These are phyloP conservation scores for Erebia palarica DNA, from an alignment of 2,888 invertebrate species.

Conservation along the genomic window DNA sequence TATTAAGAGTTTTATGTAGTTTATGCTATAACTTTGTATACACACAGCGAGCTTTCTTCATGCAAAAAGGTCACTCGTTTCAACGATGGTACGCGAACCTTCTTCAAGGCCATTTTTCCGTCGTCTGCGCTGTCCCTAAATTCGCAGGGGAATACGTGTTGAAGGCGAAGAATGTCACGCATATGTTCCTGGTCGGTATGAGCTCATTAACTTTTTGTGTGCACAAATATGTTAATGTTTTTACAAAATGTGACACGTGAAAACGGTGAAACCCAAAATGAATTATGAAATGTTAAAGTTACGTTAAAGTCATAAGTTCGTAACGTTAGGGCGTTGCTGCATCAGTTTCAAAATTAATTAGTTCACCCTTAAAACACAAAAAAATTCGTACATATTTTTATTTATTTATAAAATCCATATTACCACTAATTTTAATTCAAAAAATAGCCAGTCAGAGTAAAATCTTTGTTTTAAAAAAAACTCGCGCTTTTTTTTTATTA, in stretches of 20 bases:
- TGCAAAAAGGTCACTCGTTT: no score
- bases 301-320: not conserved
- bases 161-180: constrained; percentile 73
- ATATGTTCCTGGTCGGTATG: constrained; percentile 67
- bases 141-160: constrained; percentile 72
- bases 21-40: no score
- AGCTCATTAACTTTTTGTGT: constrained; percentile 46
- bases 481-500: no score
- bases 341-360: not conserved
- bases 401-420: no score
- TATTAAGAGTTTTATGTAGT: no score
- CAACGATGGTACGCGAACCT: no score
- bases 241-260: constrained; percentile 24
- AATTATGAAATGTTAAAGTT: constrained; percentile 15
- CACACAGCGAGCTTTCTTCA: no score
- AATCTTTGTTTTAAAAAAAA: no score
- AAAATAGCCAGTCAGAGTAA: no score
- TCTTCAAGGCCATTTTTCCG: not conserved
- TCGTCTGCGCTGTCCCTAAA: constrained; percentile 44
- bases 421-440: no score
- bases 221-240: constrained; percentile 35
- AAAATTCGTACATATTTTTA: no score
- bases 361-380: no score
- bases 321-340: constrained; percentile 5
- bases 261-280: constrained; percentile 18